Base-by-base conservation (phyloP, 2,888 invertebrate species). In the Acholoe squamosa region DNA sequence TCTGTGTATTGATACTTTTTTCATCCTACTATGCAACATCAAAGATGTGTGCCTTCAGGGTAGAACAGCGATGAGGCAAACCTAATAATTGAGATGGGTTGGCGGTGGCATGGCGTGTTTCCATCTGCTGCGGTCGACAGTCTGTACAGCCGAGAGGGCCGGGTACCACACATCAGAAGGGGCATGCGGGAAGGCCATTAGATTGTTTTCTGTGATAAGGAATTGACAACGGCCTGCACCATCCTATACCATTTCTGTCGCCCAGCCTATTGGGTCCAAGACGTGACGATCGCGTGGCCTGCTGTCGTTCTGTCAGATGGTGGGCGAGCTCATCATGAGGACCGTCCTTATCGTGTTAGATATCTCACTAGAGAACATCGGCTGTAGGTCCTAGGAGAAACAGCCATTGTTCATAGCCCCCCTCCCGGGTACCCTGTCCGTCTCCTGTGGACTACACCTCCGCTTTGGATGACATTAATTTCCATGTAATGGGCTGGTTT, bases 171-270 rank as follows among this genome's bases (percentile, higher is more conserved):
- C 25, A 28, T 22, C 28, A 28, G 71, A 14, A 71, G 71, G 25
- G 71, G 71, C 28, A 25, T 14, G 25, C 28, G 3, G 71, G 3
- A 1, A 28, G 28, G 71, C 71, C 28, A 71, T 71, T 71, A 71
- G 71, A 71, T 71, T 71, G 71, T 71, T 71, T 71, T 71, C 14
- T 22, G 25, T 16, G 71, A 71, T 71, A 71, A 25, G 28, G 71
- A n/a, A 71, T 71, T 71, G 71, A 71, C 71, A 71, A 71, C n/a
- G 28, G 3, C n/a, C 28, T 14, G 71, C n/a, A 61, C 22, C 61
- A n/a, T 3, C 61, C 61, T 12, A 61, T 61, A 19, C 61, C n/a
- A 61, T 61, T 61, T 61, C n/a, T 61, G 61, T 61, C 61, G n/a
- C 22, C 61, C 61, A 19, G 61, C n/a, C 61, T 14, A 61, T 61